phyloP scores from a whole-genome alignment of 2,113 vertebrate genomes.

The Chloroceryle aenea region DNA sequence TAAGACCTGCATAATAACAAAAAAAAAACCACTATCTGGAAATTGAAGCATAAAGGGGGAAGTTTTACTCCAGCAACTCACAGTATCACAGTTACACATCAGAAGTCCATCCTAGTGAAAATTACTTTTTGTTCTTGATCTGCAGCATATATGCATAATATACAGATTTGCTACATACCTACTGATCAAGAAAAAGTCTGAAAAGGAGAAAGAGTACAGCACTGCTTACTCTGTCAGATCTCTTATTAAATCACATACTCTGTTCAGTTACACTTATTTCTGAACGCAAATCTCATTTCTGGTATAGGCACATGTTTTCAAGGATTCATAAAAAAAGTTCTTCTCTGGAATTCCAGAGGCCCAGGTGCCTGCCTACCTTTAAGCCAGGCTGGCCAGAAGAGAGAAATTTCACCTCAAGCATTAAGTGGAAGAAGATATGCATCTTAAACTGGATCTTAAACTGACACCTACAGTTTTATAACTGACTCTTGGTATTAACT shows the following conservation, averaged over 20 bases:
- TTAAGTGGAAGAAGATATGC: not conserved
- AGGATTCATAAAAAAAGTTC: not conserved
- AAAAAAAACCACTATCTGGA: not conserved
- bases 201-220: not conserved
- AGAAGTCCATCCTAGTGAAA: not conserved
- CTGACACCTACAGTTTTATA: not conserved
- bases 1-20: rapidly evolving
- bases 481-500: not conserved
- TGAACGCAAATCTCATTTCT: not conserved
- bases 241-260: rapidly evolving
- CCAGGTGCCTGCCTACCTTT: not conserved
- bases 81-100: not conserved
- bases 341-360: not conserved
- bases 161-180: rapidly evolving
- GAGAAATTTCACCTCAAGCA: not conserved
- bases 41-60: not conserved
- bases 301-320: rapidly evolving
- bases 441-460: not conserved
- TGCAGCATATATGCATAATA: not conserved
- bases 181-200: not conserved
- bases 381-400: not conserved
- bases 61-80: not conserved
- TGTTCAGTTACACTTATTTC: not conserved
- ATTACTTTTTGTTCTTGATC: not conserved
- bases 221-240: not conserved